Percentiles rank a stretch among this genome's conserved stretches.
These are phyloP conservation scores for Bombus confusus DNA, from an alignment of 1,140 invertebrate genomes.

Conservation along the genomic window DNA sequence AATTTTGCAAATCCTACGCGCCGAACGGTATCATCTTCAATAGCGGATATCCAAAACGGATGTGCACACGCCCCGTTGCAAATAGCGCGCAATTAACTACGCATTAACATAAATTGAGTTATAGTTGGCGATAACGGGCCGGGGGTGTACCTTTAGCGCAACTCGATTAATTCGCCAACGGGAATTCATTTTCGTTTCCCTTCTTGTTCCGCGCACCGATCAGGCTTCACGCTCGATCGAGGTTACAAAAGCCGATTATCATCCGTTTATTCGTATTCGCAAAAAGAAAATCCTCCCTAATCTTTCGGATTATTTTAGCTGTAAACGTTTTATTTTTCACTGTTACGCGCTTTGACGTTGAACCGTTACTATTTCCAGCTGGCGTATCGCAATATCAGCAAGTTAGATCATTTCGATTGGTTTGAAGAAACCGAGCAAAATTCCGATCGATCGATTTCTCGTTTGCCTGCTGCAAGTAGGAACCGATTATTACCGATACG, in stretches of 20 bases:
- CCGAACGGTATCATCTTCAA: constrained; percentile 39
- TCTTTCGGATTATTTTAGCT: background rate
- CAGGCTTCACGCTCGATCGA: constrained; percentile 10
- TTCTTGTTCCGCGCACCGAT: constrained; percentile 1
- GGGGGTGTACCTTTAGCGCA: constrained; percentile 19
- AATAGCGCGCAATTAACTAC: constrained; percentile 40
- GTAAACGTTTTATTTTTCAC: too few relatives aligned
- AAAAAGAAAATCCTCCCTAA: background rate
- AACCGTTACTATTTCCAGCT: too few relatives aligned
- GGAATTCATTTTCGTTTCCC: constrained; percentile 8
- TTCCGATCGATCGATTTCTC: too few relatives aligned
- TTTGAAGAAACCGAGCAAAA: too few relatives aligned
- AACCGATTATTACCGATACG: too few relatives aligned
- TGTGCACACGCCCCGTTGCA: background rate
- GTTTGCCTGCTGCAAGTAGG: too few relatives aligned
- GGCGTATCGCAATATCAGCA: too few relatives aligned
- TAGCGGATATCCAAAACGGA: constrained; percentile 25
- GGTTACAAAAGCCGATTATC: background rate
- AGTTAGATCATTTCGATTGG: too few relatives aligned
- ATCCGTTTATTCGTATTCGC: background rate
- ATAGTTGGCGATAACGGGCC: constrained; percentile 20
- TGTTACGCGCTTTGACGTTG: too few relatives aligned
- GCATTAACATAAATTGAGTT: constrained; percentile 54
- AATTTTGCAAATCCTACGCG: constrained; percentile 16
- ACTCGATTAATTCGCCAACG: constrained; percentile 24